Conservation (phyloP, 2,888 invertebrate genomes). For the Acanthosepion lycidas region DNA sequence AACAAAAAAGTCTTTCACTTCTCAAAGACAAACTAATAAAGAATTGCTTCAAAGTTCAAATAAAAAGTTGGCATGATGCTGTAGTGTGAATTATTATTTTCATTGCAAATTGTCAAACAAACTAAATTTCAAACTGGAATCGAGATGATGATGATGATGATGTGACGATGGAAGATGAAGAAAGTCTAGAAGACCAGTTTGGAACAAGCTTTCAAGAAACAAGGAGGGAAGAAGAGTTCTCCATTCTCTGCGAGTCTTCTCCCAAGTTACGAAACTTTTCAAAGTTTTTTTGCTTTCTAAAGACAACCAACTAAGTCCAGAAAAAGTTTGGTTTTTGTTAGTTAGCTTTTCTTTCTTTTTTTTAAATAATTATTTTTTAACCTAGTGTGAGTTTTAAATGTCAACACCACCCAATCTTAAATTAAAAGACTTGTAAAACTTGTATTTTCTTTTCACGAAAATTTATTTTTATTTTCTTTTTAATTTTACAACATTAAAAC, state of each 20-base stretch:
- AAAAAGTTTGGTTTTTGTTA: background rate
- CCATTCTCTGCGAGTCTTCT: slow-evolving; percentile 13
- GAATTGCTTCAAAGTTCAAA: too few relatives aligned
- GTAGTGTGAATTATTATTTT: background rate
- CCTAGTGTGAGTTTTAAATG: background rate
- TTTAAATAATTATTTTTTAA: too few relatives aligned
- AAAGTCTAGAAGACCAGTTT: background rate
- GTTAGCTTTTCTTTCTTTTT: too few relatives aligned
- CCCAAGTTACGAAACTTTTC: background rate
- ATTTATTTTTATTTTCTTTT: too few relatives aligned
- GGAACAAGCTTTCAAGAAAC: background rate
- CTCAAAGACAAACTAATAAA: background rate
- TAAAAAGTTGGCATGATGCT: background rate
- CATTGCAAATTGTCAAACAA: background rate
- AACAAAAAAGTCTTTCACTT: background rate
- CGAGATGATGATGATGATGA: background rate
- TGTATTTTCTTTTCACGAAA: background rate
- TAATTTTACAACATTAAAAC: background rate
- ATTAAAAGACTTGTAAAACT: background rate
- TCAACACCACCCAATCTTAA: background rate
- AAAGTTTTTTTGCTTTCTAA: background rate
- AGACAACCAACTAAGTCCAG: background rate
- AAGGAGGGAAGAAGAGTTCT: background rate
- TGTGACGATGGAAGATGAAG: background rate
- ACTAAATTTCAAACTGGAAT: background rate